Conservation (phyloP, 2,888 invertebrate species). For the Anticlea derivata region DNA sequence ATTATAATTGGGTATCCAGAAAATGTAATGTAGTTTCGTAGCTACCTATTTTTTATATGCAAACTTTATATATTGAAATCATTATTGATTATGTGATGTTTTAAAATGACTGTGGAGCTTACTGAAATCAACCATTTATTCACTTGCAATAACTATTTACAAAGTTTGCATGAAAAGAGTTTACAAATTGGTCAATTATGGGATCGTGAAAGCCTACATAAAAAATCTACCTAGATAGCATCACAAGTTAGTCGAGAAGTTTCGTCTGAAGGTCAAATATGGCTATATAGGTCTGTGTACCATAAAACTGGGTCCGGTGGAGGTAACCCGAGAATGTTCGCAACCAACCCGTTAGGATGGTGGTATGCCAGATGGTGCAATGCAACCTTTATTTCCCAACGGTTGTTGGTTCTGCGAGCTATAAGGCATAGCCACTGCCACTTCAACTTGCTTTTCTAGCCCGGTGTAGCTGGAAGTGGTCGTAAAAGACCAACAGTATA, state of each 20-base stretch:
- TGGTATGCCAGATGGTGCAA: constrained; percentile 37
- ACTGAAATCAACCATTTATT: too few relatives aligned
- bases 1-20: too few relatives aligned
- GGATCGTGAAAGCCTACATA: neutral
- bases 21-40: too few relatives aligned
- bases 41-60: constrained; percentile 19
- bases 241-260: neutral
- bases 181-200: constrained; percentile 17
- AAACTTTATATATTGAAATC: constrained; percentile 20
- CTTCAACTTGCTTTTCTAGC: too few relatives aligned
- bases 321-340: constrained; percentile 61
- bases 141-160: too few relatives aligned
- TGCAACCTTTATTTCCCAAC: too few relatives aligned
- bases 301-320: constrained; percentile 56
- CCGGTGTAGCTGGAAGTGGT: too few relatives aligned
- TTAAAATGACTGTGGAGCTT: neutral
- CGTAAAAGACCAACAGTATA: too few relatives aligned
- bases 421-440: too few relatives aligned
- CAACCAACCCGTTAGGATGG: constrained; percentile 50
- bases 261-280: constrained; percentile 47
- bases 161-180: neutral
- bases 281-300: constrained; percentile 58
- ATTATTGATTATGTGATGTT: constrained; percentile 11
- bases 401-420: too few relatives aligned
- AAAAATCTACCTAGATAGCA: neutral